Evolutionary conservation across 2,888 invertebrate species (phyloP), one percentile per base, ranked within the genome.

Genomic region (Drosophila paranaensis): DNA sequence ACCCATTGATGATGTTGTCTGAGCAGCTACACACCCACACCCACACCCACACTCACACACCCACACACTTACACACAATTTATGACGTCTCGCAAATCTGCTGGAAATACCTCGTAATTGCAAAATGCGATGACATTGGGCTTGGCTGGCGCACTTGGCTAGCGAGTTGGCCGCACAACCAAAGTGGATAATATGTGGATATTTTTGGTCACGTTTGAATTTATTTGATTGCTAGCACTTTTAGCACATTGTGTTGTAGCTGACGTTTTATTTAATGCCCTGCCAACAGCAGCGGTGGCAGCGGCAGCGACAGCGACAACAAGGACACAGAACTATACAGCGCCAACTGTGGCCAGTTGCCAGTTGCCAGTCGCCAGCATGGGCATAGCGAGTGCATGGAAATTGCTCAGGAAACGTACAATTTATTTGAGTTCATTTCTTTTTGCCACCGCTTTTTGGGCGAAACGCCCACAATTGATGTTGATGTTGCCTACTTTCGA

Each of bases 181-280:
- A 80, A 88, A 86, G 87, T 88, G 86, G 88, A 90, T 87, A 87
- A 87, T 85, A 77, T 88, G 84, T 86, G 81, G 88, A 89, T 88
- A 90, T 89, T 89, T 89, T 89, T 89, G 89, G 89, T 89, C 89
- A 90, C 89, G 90, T 89, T 89, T 89, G 89, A 89, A 89, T 89
- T 89, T 89, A 89, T 89, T 89, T 90, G 89, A 89, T 89, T 89
- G 89, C 89, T 71, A 77, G 89, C 88, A 86, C 89, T 89, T 88
- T 89, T 87, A 85, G 89, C 86, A 88, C 86, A 88, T 85, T 89
- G 89, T 89, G 89, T 88, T 85, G 85, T 76, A 77, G 81, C 88
- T 87, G 89, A 88, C 89, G 87, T 87, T 88, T 82, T 87, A 89
- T 88, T 87, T 88, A 87, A 86, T 88, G 77, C 70, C 74, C 73